Conservation (phyloP, 2,888 invertebrate species). For the Coelogynopora nodosa region DNA sequence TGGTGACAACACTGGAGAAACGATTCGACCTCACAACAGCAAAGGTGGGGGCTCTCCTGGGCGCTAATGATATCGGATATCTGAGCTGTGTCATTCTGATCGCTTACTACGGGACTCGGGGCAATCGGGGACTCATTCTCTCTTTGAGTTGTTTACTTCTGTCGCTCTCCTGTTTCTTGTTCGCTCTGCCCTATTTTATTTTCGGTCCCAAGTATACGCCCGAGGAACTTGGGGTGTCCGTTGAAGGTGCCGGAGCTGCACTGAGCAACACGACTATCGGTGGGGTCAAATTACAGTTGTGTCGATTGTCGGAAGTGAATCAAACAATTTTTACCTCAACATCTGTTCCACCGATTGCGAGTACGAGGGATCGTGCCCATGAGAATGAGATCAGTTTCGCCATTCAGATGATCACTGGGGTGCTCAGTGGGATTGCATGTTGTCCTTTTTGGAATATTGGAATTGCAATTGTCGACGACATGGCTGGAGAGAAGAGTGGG, state of each 20-base stretch:
- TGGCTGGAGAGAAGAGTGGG: slow-evolving; percentile 43
- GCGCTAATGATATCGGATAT: slow-evolving; percentile 38
- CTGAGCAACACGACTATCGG: background rate
- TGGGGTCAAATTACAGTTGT: background rate
- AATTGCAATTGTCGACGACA: slow-evolving; percentile 42
- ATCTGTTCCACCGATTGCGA: background rate
- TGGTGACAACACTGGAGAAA: slow-evolving; percentile 37
- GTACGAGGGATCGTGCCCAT: background rate
- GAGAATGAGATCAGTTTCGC: slow-evolving; percentile 37
- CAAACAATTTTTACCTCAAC: background rate
- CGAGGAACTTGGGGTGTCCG: background rate
- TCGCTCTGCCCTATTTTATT: slow-evolving; percentile 36
- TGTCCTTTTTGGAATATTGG: slow-evolving; percentile 44
- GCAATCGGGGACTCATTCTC: background rate
- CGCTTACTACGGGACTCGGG: slow-evolving; percentile 36
- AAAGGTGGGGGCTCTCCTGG: slow-evolving; percentile 27
- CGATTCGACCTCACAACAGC: slow-evolving; percentile 33
- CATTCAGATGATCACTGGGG: slow-evolving; percentile 40
- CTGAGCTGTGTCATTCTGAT: slow-evolving; percentile 39
- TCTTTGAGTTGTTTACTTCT: background rate
- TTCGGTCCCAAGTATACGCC: slow-evolving; percentile 35
- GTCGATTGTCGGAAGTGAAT: background rate
- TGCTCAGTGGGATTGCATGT: slow-evolving; percentile 41
- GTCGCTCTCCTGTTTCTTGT: slow-evolving; percentile 7
- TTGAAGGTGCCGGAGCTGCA: background rate